A percentile compares a stretch with the other conserved stretches of the same genome.
phyloP scores from a whole-genome alignment of 2,888 invertebrate species.

The Trachelus stipa region DNA sequence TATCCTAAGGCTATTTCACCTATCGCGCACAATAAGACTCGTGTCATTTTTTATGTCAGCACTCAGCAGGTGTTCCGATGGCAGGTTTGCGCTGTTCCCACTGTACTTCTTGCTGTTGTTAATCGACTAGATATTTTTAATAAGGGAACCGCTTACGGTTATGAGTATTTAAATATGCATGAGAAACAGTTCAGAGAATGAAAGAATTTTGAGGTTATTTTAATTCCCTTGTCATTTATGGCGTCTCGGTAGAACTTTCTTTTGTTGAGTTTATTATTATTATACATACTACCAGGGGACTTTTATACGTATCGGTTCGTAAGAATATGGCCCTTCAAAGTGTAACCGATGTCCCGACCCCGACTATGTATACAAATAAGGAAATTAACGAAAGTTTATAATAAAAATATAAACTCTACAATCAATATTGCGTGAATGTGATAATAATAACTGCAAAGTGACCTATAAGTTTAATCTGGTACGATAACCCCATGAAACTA shows the following conservation, averaged over 20 bases:
- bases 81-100: not conserved
- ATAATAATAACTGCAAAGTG: slow-evolving; percentile 21
- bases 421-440: not conserved
- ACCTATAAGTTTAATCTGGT: slow-evolving; percentile 38
- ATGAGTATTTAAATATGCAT: not conserved
- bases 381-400: not conserved
- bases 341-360: too few relatives aligned
- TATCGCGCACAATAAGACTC: slow-evolving; percentile 30
- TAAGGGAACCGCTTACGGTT: not conserved
- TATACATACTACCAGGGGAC: too few relatives aligned
- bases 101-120: not conserved
- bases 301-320: too few relatives aligned
- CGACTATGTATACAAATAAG: not conserved
- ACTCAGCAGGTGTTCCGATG: slow-evolving; percentile 27
- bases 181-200: not conserved
- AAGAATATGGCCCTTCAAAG: too few relatives aligned
- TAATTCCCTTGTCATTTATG: not conserved
- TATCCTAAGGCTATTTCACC: slow-evolving; percentile 29
- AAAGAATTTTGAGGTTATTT: not conserved
- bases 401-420: not conserved
- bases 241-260: not conserved
- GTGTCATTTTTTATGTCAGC: slow-evolving; percentile 15
- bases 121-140: not conserved
- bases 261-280: not conserved
- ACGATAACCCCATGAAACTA: slow-evolving; percentile 41